A percentile compares a stretch with the other conserved stretches of the same genome.
Evolutionary conservation across 1,140 invertebrate species (phyloP).

Genomic region (Nasonia longicornis): DNA sequence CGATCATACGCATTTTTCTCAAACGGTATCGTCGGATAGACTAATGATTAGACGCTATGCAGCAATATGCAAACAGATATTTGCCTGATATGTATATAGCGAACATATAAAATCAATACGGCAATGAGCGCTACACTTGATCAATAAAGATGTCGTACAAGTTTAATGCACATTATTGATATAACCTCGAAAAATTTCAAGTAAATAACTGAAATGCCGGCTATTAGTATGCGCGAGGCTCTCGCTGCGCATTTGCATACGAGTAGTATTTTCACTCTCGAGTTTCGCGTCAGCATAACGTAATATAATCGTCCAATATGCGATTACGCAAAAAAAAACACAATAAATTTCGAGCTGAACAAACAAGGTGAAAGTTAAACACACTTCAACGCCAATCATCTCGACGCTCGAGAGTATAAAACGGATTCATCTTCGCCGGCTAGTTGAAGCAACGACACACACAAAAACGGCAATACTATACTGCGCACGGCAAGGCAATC

Average conservation of each 20-base stretch:
- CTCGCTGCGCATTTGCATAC: neutral
- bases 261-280: neutral
- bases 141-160: constrained; percentile 42
- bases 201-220: neutral
- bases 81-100: neutral
- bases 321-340: no score
- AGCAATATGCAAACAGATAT: constrained; percentile 10
- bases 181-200: constrained; percentile 36
- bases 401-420: neutral
- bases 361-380: neutral
- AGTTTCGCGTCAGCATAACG: no score
- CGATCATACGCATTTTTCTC: neutral
- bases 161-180: constrained; percentile 43
- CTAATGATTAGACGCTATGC: neutral
- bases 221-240: neutral
- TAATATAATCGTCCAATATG: no score
- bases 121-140: constrained; percentile 34
- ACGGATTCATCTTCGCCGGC: neutral
- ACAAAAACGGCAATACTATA: neutral
- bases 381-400: neutral
- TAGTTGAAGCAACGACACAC: neutral
- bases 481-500: neutral
- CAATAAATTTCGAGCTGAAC: neutral
- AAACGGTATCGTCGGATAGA: neutral
- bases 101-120: constrained; percentile 40